These are phyloP conservation scores for Spea bombifrons DNA, from an alignment of 2,113 vertebrate genomes.

Conservation along the genomic window DNA sequence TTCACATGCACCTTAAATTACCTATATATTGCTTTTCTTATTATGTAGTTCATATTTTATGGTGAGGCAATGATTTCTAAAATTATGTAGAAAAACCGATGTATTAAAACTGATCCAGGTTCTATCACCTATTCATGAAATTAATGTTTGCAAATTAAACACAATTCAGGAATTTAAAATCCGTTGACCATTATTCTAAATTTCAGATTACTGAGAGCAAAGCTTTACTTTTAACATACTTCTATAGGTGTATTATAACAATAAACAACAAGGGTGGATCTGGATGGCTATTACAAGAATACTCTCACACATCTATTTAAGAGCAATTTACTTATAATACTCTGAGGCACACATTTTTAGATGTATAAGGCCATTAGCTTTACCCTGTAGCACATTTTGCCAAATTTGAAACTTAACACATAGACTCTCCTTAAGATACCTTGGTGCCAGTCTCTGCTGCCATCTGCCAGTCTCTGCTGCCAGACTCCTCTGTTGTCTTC, in stretches of 20 bases:
- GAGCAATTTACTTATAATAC: too few relatives aligned
- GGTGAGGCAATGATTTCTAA: background rate
- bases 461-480: too few relatives aligned
- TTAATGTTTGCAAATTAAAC: constrained; percentile 10
- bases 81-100: constrained; percentile 2
- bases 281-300: background rate
- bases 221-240: background rate
- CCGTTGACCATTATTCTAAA: constrained; percentile 4
- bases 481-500: too few relatives aligned
- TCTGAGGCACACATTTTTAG: too few relatives aligned
- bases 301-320: background rate
- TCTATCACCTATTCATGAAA: constrained; percentile 4
- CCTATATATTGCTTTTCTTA: constrained; percentile 9
- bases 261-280: background rate
- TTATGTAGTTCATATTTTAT: constrained; percentile 8
- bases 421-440: too few relatives aligned
- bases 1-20: constrained; percentile 12
- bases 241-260: background rate
- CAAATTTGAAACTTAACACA: too few relatives aligned
- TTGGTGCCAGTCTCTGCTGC: too few relatives aligned
- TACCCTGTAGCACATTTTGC: too few relatives aligned
- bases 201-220: background rate
- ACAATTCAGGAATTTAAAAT: constrained; percentile 5
- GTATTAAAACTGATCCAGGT: background rate
- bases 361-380: too few relatives aligned